Base-by-base conservation (phyloP, 2,888 invertebrate species). In the Meteorus cinctellus region DNA sequence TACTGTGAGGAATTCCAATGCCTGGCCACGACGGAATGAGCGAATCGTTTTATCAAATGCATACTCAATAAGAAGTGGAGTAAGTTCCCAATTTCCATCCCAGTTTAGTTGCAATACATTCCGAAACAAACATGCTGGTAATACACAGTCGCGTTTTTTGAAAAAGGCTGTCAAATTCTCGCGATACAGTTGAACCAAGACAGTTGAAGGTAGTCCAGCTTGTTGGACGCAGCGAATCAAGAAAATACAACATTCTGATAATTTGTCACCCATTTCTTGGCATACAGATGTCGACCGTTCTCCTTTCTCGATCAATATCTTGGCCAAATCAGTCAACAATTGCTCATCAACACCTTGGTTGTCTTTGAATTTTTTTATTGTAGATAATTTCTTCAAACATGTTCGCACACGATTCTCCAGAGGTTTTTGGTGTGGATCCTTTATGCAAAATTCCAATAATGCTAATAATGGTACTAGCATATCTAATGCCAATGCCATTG, bases 401-500 rank as follows among this genome's bases (percentile, higher is more conserved):
- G 91, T 90, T 77, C 93, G 91, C 1, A 95, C 90, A 85, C 94
- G 92, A 75, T 91, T 91, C 83, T 93, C 92, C 34, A 96, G 86
- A 34, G 94, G 94, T 84, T 91, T 92, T 80, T 94, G 93, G 84
- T 94, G 92, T 75, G 91, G 92, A 80, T 95, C 94, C 83, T 92
- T 92, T 63, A 94, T 92, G 79, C 94, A 93, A 85, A 93, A 94
- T 86, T 95, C 95, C 1, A 95, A 87, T 82, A 94, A 92, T 80
- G 93, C 92, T 65, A 93, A 92, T 1, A 95, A 88, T 0, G 94
- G 93, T 8, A 93, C 90, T 82, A 95, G 92, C 90, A 95, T 93
- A 82, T 94, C 94, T 62, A 95, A 89, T 75, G 93, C 92, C 34
- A 94, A 90, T 55, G 93, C 91, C 92, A 95, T 92, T 0, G 93